A percentile compares a stretch with the other conserved stretches of the same genome.
These are phyloP conservation scores for Cybosia mesomella DNA, from an alignment of 2,888 invertebrate species.

Conservation along the genomic window DNA sequence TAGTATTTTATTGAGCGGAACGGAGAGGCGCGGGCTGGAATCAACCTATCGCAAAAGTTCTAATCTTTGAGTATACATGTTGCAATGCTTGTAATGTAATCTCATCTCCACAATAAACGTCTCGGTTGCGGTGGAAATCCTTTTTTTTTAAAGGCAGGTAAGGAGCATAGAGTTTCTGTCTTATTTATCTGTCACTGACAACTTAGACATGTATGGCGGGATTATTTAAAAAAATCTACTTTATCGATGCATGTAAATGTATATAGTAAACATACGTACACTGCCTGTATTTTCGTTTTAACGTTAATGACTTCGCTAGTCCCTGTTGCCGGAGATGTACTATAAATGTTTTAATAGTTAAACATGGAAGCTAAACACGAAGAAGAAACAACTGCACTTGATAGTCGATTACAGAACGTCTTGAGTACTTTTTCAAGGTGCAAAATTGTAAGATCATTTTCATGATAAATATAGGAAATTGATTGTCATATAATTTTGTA, in stretches of 20 bases:
- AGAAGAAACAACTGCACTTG: slow-evolving; percentile 45
- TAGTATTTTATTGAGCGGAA: too few relatives aligned
- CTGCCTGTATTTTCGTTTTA: not conserved
- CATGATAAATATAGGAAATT: not conserved
- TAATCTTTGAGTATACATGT: too few relatives aligned
- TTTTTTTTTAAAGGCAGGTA: too few relatives aligned
- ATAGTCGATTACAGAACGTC: slow-evolving; percentile 68
- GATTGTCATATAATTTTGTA: too few relatives aligned
- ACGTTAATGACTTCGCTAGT: not conserved
- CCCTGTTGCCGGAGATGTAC: not conserved
- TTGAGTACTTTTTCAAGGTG: slow-evolving; percentile 69
- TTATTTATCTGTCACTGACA: not conserved
- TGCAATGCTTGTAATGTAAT: too few relatives aligned
- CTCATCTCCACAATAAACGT: too few relatives aligned
- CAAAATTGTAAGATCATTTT: slow-evolving; percentile 68
- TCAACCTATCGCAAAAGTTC: too few relatives aligned
- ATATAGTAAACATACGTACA: not conserved
- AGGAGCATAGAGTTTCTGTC: not conserved
- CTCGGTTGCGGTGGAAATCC: too few relatives aligned
- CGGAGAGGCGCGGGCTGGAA: too few relatives aligned
- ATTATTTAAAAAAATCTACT: slow-evolving; percentile 3
- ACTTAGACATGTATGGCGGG: slow-evolving; percentile 3
- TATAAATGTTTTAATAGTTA: not conserved
- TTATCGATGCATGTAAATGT: too few relatives aligned
- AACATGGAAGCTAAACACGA: slow-evolving; percentile 54